Evolutionary conservation across 2,888 invertebrate species (phyloP).

Genomic region (Xestia ashworthii): DNA sequence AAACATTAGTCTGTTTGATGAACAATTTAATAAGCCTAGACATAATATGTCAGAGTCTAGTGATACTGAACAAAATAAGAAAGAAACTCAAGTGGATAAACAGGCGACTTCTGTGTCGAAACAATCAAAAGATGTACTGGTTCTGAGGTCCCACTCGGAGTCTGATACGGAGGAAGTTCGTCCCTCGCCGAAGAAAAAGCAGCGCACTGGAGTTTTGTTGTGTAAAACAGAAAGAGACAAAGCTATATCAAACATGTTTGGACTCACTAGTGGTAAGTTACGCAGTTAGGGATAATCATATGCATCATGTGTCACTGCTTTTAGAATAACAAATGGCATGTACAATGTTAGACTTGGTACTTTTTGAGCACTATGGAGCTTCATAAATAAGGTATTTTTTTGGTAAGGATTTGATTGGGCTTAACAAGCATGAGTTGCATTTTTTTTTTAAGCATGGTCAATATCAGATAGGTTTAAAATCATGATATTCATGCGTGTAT

Average conservation of each 20-base stretch:
- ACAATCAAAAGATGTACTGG: slow-evolving; percentile 67
- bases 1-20: slow-evolving; percentile 82
- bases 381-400: slow-evolving; percentile 1
- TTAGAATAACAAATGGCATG: slow-evolving; percentile 28
- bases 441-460: not conserved
- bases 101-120: slow-evolving; percentile 26
- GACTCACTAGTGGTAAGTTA: slow-evolving; percentile 85
- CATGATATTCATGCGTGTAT: not conserved
- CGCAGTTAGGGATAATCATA: slow-evolving; percentile 21
- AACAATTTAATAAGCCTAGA: slow-evolving; percentile 75
- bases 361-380: slow-evolving; percentile 7
- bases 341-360: slow-evolving; percentile 1
- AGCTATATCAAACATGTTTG: slow-evolving; percentile 81
- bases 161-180: slow-evolving; percentile 64
- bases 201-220: slow-evolving; percentile 39
- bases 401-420: not conserved
- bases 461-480: not conserved
- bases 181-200: slow-evolving; percentile 48
- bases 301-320: slow-evolving; percentile 47
- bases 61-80: slow-evolving; percentile 63
- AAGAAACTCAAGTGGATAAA: slow-evolving; percentile 41
- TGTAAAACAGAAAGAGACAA: slow-evolving; percentile 72
- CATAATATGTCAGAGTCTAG: slow-evolving; percentile 75
- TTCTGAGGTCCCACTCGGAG: slow-evolving; percentile 77
- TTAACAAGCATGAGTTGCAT: not conserved